Evolutionary conservation across 1,140 invertebrate species (phyloP).

Genomic region (Eurosta solidaginis): DNA sequence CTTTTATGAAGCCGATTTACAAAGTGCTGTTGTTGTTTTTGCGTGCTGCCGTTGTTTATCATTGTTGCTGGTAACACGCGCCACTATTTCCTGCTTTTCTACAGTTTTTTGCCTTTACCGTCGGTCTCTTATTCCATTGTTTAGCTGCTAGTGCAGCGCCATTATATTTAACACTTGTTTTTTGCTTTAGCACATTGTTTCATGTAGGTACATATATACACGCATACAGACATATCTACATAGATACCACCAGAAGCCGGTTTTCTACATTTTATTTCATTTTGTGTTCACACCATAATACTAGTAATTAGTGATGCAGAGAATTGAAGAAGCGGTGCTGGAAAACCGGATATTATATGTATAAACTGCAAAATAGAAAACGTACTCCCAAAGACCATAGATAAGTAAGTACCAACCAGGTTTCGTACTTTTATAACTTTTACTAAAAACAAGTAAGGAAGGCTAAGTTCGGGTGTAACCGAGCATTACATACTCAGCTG

Average conservation of each 20-base stretch:
- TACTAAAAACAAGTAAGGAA: too few species aligned
- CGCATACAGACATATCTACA: neutral
- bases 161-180: neutral
- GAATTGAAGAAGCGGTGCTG: too few species aligned
- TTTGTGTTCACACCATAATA: conserved; percentile 20
- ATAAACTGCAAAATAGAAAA: too few species aligned
- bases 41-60: neutral
- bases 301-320: too few species aligned
- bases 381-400: too few species aligned
- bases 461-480: too few species aligned
- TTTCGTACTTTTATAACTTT: too few species aligned
- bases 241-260: neutral
- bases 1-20: conserved; percentile 28
- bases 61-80: neutral
- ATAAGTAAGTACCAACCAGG: too few species aligned
- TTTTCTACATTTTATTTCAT: conserved; percentile 32
- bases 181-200: neutral
- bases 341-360: too few species aligned
- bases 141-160: neutral
- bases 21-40: neutral
- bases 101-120: neutral
- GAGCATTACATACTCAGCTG: too few species aligned
- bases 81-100: neutral
- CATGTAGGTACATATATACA: too few species aligned
- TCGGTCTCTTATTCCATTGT: neutral